Evolutionary conservation across 1,140 invertebrate species (phyloP).

Genomic region (Neoseiulus cucumeris): DNA sequence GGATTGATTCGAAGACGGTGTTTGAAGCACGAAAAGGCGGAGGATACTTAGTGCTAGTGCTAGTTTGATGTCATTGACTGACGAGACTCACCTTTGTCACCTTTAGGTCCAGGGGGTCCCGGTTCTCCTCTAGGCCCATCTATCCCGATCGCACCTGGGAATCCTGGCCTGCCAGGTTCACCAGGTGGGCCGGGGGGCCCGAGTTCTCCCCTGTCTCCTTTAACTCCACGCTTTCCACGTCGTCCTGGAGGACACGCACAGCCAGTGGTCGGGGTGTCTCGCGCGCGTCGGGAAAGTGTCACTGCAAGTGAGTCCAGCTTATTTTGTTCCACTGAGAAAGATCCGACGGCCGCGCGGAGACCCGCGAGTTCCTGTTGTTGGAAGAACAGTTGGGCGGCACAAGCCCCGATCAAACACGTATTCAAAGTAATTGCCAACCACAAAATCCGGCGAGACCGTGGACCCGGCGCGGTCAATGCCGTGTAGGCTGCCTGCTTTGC

Average conservation of each 20-base stretch:
- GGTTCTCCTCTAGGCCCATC: conserved; percentile 5
- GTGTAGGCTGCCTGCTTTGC: conserved; percentile 4
- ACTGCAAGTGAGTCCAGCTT: neutral
- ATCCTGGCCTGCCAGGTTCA: conserved; percentile 4
- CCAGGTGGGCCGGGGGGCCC: conserved; percentile 1
- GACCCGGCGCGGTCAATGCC: neutral
- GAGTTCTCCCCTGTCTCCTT: conserved; percentile 4
- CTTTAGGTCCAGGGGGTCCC: conserved; percentile 4
- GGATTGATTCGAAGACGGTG: no score
- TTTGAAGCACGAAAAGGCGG: no score
- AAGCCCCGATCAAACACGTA: neutral
- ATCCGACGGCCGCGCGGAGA: neutral
- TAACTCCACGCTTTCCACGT: neutral
- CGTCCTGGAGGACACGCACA: conserved; percentile 1
- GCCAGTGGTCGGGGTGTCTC: neutral
- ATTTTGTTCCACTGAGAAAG: neutral
- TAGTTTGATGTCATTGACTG: no score
- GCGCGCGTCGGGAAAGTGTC: neutral
- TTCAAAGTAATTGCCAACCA: neutral
- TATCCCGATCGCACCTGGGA: conserved; percentile 5
- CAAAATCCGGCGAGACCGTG: neutral
- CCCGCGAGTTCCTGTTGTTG: neutral
- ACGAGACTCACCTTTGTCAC: neutral
- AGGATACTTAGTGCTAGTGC: no score
- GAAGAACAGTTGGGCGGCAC: neutral